Evolutionary conservation across 30 jellyfish, hydroid and myxozoan genomes (phyloP), one percentile per base, ranked within the genome.

Genomic region (Pelagia noctiluca): DNA sequence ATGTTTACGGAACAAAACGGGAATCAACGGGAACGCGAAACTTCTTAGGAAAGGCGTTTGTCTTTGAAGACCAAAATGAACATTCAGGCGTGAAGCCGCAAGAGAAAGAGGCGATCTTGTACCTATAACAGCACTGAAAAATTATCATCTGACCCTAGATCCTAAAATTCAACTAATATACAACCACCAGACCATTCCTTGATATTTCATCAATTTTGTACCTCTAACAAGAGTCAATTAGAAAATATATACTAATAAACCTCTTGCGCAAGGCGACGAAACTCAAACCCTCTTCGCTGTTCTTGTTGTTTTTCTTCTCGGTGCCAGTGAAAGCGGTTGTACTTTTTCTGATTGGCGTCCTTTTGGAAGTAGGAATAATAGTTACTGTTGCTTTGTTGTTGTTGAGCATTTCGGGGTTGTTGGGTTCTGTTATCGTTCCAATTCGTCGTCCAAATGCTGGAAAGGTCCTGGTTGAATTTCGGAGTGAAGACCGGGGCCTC

Each of bases 241-340:
- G 36, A 2, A 18, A 69, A 31, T 31, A 35, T 22, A 35, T 35
- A 5, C 64, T 63, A 85, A 32, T 74, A 85, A 57, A 65, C 95
- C 33, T 73, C 95, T 63, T 85, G 95, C 16, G 89, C 88, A 1
- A 85, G 53, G 63, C 31, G 63, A 2, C 79, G 88, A 62, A 85
- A 75, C 34, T 85, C 95, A 42, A 85, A 85, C 7, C 79, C 76
- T 28, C 71, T 33, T 25, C 65, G 84, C 50, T 62, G 78, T 8
- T 52, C 70, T 11, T 46, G 88, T 35, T 64, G 77, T 24, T 60
- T 42, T 18, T 85, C 95, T 26, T 46, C 81, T 29, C 79, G 72
- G 34, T 85, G 82, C 95, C 95, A 85, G 71, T 85, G 95, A 28
- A 4, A 85, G 29, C 89, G 88, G 66, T 75, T 74, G 88, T 70